These are phyloP conservation scores for Littorina saxatilis DNA, from an alignment of 1,140 invertebrate species.

Conservation along the genomic window DNA sequence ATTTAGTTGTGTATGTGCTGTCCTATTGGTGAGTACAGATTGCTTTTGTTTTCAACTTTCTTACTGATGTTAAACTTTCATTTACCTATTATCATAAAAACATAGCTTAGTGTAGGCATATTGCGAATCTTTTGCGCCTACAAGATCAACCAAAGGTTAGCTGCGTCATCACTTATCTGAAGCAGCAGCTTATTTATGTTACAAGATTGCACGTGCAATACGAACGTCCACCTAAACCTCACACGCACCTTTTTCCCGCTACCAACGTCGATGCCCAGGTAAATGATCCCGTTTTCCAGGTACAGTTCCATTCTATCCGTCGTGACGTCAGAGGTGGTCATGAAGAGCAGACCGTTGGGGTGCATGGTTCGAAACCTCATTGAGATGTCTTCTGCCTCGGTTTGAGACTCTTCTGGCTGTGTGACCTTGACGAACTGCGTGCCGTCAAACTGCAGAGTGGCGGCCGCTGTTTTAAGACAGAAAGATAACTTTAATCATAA, in stretches of 20 bases:
- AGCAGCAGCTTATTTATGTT: too few relatives aligned
- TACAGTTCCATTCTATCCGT: conserved; percentile 89
- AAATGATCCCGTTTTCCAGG: conserved; percentile 86
- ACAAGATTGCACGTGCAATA: too few relatives aligned
- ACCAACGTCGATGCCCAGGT: conserved; percentile 88
- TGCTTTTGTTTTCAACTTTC: too few relatives aligned
- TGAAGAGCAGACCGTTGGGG: conserved; percentile 78
- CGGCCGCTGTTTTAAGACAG: conserved; percentile 82
- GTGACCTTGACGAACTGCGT: conserved; percentile 89
- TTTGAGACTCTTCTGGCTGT: conserved; percentile 87
- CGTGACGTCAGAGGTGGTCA: conserved; percentile 80
- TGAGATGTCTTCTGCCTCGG: conserved; percentile 93
- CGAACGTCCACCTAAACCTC: neutral
- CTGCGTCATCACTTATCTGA: too few relatives aligned
- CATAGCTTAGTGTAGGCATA: too few relatives aligned
- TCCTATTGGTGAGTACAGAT: too few relatives aligned
- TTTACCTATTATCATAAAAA: too few relatives aligned
- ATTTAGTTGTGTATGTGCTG: too few relatives aligned
- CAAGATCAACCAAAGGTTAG: too few relatives aligned
- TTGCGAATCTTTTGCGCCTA: too few relatives aligned
- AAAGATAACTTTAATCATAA: too few relatives aligned
- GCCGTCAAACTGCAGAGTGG: conserved; percentile 91
- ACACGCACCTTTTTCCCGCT: conserved; percentile 87
- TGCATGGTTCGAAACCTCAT: conserved; percentile 91
- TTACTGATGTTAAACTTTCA: too few relatives aligned